These are phyloP conservation scores for Apeira syringaria DNA, from an alignment of 2,888 invertebrate species.

Conservation along the genomic window DNA sequence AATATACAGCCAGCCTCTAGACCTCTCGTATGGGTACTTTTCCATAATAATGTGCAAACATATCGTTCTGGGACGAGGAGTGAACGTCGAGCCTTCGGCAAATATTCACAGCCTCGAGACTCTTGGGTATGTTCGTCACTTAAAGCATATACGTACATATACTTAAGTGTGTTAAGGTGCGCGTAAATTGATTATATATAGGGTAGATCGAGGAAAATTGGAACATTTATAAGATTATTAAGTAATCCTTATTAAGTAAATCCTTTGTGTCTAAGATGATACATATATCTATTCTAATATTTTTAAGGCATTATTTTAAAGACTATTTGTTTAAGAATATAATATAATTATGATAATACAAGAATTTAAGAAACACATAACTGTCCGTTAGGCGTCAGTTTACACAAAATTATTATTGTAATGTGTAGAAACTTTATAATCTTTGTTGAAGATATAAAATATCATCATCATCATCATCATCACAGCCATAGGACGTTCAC, in stretches of 20 bases:
- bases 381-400: too few species aligned
- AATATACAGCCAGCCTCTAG: slow-evolving; percentile 6
- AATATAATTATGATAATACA: too few species aligned
- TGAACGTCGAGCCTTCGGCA: slow-evolving; percentile 12
- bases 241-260: slow-evolving; percentile 16
- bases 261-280: slow-evolving; percentile 1
- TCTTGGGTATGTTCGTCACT: slow-evolving; percentile 2
- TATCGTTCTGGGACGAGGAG: slow-evolving; percentile 5
- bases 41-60: slow-evolving; percentile 19
- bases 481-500: too few species aligned
- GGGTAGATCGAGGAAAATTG: slow-evolving; percentile 1
- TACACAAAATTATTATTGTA: too few species aligned
- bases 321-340: too few species aligned
- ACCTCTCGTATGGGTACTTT: slow-evolving; percentile 4
- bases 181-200: slow-evolving; percentile 2
- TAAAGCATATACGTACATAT: slow-evolving; percentile 1
- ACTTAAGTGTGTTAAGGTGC: neutral
- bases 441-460: too few species aligned
- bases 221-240: slow-evolving; percentile 8
- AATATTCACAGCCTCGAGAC: slow-evolving; percentile 17
- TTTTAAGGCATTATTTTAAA: too few species aligned
- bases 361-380: too few species aligned
- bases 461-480: too few species aligned
- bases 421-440: too few species aligned
- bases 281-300: too few species aligned